Conservation (phyloP, 2,797 vertebrate genomes). For the Enteromius treurensis region DNA sequence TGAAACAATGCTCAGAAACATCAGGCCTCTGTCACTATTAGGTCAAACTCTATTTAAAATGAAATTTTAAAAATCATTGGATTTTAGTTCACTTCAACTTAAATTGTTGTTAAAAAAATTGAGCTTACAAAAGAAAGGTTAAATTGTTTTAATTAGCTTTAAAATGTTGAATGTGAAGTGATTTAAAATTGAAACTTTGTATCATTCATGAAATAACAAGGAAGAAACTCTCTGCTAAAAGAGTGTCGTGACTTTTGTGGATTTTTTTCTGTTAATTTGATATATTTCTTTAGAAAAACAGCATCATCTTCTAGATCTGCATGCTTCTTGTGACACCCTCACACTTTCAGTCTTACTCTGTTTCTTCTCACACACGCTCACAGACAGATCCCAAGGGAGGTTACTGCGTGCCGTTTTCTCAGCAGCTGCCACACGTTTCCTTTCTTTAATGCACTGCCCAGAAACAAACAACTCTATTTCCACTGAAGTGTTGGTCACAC, state of each 20-base stretch:
- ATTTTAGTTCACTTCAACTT: too few species aligned
- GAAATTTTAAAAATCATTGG: too few species aligned
- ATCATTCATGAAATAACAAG: background rate
- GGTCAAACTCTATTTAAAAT: background rate
- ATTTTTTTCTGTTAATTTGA: background rate
- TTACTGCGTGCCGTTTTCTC: background rate
- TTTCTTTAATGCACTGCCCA: background rate
- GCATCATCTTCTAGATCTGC: background rate
- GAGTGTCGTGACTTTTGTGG: background rate
- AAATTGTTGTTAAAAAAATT: too few species aligned
- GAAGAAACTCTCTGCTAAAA: background rate
- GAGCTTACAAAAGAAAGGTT: too few species aligned
- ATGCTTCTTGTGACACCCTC: background rate
- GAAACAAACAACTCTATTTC: background rate
- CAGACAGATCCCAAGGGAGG: background rate
- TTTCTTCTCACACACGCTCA: background rate
- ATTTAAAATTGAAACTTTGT: background rate
- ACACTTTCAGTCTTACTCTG: constrained; percentile 1
- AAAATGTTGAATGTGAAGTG: background rate
- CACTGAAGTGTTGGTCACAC: background rate
- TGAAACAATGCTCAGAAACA: background rate
- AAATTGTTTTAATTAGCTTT: too few species aligned
- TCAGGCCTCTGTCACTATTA: background rate
- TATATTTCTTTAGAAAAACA: background rate
- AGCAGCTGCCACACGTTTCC: background rate